phyloP scores from a whole-genome alignment of 1,140 invertebrate species.

The Caenorhabditis tropicalis region DNA sequence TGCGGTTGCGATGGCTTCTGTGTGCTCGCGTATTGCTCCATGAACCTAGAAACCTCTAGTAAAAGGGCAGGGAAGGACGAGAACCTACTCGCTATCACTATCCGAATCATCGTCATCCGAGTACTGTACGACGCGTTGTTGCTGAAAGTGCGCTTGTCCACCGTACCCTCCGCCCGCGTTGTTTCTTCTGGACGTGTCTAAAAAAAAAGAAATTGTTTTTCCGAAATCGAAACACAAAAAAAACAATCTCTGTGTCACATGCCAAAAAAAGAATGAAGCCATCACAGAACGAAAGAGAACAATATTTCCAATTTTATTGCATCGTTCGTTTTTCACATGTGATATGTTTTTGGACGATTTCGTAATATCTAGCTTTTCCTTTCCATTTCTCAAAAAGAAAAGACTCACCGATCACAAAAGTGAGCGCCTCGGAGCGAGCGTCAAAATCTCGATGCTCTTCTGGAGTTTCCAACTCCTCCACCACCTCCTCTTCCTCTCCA shows the following conservation, averaged over 20 bases:
- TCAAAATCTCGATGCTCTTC: slow-evolving; percentile 17
- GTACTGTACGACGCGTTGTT: slow-evolving; percentile 6
- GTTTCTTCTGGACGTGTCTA: slow-evolving; percentile 1
- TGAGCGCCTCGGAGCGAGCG: not conserved
- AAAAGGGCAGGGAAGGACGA: no score
- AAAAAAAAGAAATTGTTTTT: not conserved
- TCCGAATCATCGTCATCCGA: slow-evolving; percentile 27
- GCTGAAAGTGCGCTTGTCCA: not conserved
- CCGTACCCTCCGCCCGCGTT: slow-evolving; percentile 17
- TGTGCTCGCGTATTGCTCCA: not conserved
- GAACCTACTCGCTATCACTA: slow-evolving; percentile 36
- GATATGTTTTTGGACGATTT: not conserved
- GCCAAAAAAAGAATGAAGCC: not conserved
- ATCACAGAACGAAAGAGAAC: not conserved
- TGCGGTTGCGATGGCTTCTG: not conserved
- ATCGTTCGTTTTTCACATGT: not conserved
- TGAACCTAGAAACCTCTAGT: no score
- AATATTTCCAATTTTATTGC: not conserved
- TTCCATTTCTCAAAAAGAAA: no score
- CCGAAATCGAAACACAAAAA: not conserved
- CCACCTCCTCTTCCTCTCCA: not conserved
- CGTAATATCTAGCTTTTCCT: no score
- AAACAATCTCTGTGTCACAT: no score
- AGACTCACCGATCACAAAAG: slow-evolving; percentile 29
- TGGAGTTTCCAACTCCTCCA: not conserved